Evolutionary conservation across 2,113 vertebrate species (phyloP).

Genomic region (Eretmochelys imbricata): DNA sequence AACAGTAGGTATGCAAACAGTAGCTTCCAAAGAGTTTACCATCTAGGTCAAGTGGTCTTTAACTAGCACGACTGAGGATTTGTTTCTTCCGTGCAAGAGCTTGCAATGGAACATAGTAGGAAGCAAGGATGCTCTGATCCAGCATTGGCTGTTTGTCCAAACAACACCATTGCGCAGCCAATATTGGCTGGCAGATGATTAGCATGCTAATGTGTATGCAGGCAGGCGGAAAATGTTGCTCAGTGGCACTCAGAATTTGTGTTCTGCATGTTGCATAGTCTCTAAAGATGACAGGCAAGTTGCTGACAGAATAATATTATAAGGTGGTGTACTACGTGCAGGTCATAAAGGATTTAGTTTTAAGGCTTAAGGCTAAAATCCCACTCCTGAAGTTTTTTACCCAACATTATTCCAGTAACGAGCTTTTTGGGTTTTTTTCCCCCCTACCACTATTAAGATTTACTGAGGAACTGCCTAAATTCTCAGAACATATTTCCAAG

Average conservation of each 20-base stretch:
- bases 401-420: slow-evolving; percentile 71
- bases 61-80: background rate
- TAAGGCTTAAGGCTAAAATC: slow-evolving; percentile 78
- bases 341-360: slow-evolving; percentile 78
- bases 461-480: slow-evolving; percentile 75
- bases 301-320: slow-evolving; percentile 76
- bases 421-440: slow-evolving; percentile 57
- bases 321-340: slow-evolving; percentile 75
- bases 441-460: slow-evolving; percentile 70
- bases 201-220: slow-evolving; percentile 29
- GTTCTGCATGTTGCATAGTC: slow-evolving; percentile 64
- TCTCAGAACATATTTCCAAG: slow-evolving; percentile 69
- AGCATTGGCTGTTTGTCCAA: background rate
- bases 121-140: fast-evolving
- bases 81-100: background rate
- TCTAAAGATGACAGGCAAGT: slow-evolving; percentile 76
- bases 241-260: slow-evolving; percentile 60
- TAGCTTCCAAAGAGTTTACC: background rate
- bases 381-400: slow-evolving; percentile 73
- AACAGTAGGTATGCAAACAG: background rate
- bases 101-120: background rate
- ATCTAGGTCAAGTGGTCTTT: fast-evolving
- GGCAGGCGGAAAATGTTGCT: slow-evolving; percentile 47
- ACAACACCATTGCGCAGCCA: background rate
- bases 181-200: slow-evolving; percentile 23